A percentile compares a stretch with the other conserved stretches of the same genome.
Evolutionary conservation across 2,888 invertebrate species (phyloP).

Genomic region (Onthophagus sagittarius): DNA sequence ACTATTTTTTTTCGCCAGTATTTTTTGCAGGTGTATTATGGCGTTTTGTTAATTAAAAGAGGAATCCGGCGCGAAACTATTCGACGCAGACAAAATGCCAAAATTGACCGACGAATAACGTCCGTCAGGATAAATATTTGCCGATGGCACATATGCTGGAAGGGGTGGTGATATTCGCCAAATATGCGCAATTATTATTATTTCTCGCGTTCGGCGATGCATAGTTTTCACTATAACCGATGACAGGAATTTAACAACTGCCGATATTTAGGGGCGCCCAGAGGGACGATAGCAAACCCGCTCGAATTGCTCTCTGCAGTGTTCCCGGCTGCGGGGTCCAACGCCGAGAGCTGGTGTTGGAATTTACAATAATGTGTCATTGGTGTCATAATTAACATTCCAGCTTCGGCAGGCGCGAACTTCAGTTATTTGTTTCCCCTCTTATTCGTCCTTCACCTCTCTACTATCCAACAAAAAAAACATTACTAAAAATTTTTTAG

Average conservation of each 20-base stretch:
- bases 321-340: slow-evolving; percentile 26
- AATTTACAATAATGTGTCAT: slow-evolving; percentile 44
- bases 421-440: slow-evolving; percentile 26
- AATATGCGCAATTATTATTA: slow-evolving; percentile 24
- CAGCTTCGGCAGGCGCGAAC: slow-evolving; percentile 38
- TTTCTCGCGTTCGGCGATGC: slow-evolving; percentile 18
- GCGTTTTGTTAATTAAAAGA: neutral
- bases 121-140: slow-evolving; percentile 1
- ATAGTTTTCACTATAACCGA: slow-evolving; percentile 25
- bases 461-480: too few relatives aligned
- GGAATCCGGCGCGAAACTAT: neutral
- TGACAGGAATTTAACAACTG: slow-evolving; percentile 26
- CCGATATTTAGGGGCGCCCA: slow-evolving; percentile 29
- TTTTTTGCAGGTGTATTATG: too few relatives aligned
- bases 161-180: slow-evolving; percentile 17
- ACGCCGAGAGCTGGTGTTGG: slow-evolving; percentile 42
- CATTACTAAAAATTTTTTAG: too few relatives aligned
- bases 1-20: too few relatives aligned
- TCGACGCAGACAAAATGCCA: neutral
- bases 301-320: neutral
- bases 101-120: neutral
- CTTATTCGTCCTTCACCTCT: neutral
- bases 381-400: slow-evolving; percentile 48
- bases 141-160: neutral
- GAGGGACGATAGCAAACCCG: slow-evolving; percentile 28